Base-by-base conservation (phyloP, 1,140 invertebrate species). In the Trichonephila clavata region DNA sequence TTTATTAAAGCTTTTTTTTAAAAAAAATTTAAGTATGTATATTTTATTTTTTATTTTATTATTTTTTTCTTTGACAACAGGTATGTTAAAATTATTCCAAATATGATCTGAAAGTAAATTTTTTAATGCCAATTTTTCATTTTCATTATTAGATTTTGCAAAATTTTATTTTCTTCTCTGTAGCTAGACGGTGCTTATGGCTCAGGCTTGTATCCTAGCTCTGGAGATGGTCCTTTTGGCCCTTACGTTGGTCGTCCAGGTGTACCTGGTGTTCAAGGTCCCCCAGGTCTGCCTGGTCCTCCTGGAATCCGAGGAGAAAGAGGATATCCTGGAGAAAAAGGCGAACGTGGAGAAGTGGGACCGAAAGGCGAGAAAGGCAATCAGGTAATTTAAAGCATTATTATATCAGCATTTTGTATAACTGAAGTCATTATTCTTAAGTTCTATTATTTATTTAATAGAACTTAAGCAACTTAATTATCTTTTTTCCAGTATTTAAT, bases 211-310 rank as follows among this genome's bases (percentile, higher is more conserved):
- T 94, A 92, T 71, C 83, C 87, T 4, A 81, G 87, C 10, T 94
- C 94, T 21, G 94, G 94, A 60, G 94, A 94, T 84, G 94, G 94
- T 68, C 86, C 90, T 61, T 94, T 92, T 60, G 94, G 94, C 2
- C 90, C 94, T 0, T 94, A 92, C 60, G 90, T 77, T 43, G 94
- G 90, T 13, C 71, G 90, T 14, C 94, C 94, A 8, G 94, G 94
- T 65, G 77, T 43, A 3, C 84, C 86, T 8, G 94, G 94, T n/a
- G 87, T 90, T 1, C 94, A 89, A 65, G 94, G 94, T 18, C 90
- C 86, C 6, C 90, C 94, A 71, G 94, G 94, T 20, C 24, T 92
- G 8, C 84, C 90, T 24, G 93, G 93, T 8, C 88, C 93, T 8
- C 57, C 88, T 59, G 93, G 93, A 10, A n/a, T 86, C 7, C 24